Percentiles rank a stretch among this genome's conserved stretches.
These are phyloP conservation scores for Sthenelais limicola DNA, from an alignment of 2,888 invertebrate genomes.

Conservation along the genomic window DNA sequence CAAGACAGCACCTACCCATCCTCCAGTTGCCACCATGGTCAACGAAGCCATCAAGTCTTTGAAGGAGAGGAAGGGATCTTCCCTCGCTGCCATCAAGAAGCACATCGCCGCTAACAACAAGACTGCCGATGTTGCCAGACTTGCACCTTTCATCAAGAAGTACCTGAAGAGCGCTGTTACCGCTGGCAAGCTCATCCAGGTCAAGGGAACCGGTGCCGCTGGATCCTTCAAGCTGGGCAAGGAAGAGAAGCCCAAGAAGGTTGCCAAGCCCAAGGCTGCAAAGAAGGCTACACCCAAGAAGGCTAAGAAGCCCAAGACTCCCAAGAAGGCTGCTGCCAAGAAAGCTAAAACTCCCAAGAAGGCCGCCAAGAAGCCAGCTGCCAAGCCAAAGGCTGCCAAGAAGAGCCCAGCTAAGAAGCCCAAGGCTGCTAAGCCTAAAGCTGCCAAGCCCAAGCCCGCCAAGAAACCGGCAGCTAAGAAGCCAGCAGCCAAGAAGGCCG, in stretches of 20 bases:
- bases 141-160: constrained; percentile 37
- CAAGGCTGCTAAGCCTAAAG: constrained; percentile 32
- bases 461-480: constrained; percentile 26
- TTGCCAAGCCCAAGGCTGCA: constrained; percentile 16
- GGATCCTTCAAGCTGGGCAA: constrained; percentile 39
- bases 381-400: constrained; percentile 40
- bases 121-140: constrained; percentile 31
- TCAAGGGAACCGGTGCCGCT: constrained; percentile 38
- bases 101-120: constrained; percentile 38
- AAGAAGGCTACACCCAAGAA: constrained; percentile 36
- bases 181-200: constrained; percentile 34
- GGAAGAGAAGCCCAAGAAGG: constrained; percentile 41
- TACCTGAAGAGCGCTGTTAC: constrained; percentile 33
- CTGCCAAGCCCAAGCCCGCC: constrained; percentile 33
- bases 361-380: constrained; percentile 36
- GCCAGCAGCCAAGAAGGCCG: constrained; percentile 38
- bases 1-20: constrained; percentile 23
- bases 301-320: constrained; percentile 33
- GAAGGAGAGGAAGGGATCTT: constrained; percentile 34
- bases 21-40: constrained; percentile 35
- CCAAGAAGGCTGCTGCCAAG: constrained; percentile 35
- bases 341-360: constrained; percentile 33
- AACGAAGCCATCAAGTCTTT: constrained; percentile 25
- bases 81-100: constrained; percentile 42
- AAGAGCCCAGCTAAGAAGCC: constrained; percentile 39